phyloP scores from a whole-genome alignment of 2,888 invertebrate species.

The Tetranychus piercei region DNA sequence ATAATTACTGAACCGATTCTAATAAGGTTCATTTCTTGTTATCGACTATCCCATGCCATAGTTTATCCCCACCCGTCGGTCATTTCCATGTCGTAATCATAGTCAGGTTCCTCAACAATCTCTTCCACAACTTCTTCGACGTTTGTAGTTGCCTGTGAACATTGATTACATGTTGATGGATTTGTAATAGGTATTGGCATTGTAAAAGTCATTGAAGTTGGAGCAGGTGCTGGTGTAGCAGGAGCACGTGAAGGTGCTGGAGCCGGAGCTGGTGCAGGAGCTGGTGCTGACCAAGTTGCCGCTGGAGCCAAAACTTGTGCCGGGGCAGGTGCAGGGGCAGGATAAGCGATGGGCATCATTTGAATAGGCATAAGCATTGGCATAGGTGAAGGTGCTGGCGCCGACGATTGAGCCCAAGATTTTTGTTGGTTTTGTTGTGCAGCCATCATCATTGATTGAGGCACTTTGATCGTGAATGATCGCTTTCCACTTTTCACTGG shows the following conservation, averaged over 20 bases:
- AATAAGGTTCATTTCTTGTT: no score
- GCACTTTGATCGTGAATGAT: slow-evolving; percentile 4
- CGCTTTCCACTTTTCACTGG: not conserved
- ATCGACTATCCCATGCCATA: not conserved
- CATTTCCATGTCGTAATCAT: not conserved
- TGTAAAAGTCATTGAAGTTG: not conserved
- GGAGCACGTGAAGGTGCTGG: not conserved
- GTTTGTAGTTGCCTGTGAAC: not conserved
- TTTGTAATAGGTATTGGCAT: not conserved
- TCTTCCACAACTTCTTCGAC: slow-evolving; percentile 1
- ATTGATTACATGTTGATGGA: not conserved
- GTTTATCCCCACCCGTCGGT: not conserved
- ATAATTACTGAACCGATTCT: no score
- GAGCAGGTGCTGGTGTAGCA: not conserved
- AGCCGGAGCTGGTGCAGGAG: not conserved
- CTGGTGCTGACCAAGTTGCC: not conserved
- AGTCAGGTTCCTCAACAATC: not conserved
- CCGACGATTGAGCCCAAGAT: not conserved
- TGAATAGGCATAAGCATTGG: not conserved
- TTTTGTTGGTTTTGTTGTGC: not conserved
- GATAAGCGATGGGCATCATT: not conserved
- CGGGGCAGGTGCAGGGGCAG: not conserved
- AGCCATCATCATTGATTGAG: slow-evolving; percentile 5
- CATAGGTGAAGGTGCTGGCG: not conserved
- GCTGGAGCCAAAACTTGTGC: not conserved